Conservation (phyloP, 2,888 invertebrate genomes). For the Endotricha flammealis region DNA sequence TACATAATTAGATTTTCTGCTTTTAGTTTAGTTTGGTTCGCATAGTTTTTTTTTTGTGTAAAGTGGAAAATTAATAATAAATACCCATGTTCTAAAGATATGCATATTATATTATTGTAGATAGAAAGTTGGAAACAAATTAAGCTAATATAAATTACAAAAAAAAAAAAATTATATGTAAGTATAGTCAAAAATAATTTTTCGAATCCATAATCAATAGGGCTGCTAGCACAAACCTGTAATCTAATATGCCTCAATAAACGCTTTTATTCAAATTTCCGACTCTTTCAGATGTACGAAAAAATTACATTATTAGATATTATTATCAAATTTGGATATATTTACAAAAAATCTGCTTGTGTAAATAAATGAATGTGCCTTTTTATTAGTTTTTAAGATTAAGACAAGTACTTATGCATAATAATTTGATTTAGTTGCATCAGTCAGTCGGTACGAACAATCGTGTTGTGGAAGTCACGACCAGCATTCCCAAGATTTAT, state of each 20-base stretch:
- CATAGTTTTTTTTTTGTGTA: too few species aligned
- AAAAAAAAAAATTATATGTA: too few species aligned
- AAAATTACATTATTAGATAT: not conserved
- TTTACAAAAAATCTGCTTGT: constrained; percentile 20
- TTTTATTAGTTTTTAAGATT: constrained; percentile 40
- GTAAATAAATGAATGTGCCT: constrained; percentile 43
- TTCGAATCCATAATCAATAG: too few species aligned
- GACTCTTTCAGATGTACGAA: not conserved
- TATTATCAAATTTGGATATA: constrained; percentile 4
- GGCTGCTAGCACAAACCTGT: constrained; percentile 11
- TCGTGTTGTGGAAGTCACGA: not conserved
- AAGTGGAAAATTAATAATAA: too few species aligned
- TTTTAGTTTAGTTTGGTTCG: constrained; percentile 29
- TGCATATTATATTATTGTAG: too few species aligned
- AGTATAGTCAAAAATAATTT: too few species aligned
- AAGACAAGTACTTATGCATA: constrained; percentile 31
- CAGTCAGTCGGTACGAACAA: not conserved
- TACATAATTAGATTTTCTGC: constrained; percentile 28
- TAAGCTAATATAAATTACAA: too few species aligned
- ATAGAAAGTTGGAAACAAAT: too few species aligned
- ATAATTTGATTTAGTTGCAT: constrained; percentile 8
- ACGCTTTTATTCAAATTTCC: constrained; percentile 17
- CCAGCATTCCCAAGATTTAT: constrained; percentile 1
- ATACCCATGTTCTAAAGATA: too few species aligned
- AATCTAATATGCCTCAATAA: constrained; percentile 33